A percentile compares a stretch with the other conserved stretches of the same genome.
Evolutionary conservation across 1,140 invertebrate genomes (phyloP).

Genomic region (Zophobas atratus): DNA sequence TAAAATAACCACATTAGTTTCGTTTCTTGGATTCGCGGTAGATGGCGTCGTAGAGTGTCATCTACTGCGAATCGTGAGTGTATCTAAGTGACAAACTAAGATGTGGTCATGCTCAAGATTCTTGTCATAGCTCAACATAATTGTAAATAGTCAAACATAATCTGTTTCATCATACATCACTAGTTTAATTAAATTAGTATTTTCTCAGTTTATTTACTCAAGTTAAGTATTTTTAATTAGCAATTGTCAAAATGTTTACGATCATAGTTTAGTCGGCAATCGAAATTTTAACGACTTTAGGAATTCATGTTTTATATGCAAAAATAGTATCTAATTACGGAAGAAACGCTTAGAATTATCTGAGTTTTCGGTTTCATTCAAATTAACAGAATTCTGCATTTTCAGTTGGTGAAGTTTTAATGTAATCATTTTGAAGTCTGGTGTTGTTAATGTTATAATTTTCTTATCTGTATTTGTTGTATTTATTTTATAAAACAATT

Average conservation of each 20-base stretch:
- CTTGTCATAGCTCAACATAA: slow-evolving; percentile 55
- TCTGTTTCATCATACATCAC: slow-evolving; percentile 51
- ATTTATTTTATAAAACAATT: slow-evolving; percentile 56
- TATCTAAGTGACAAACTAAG: slow-evolving; percentile 24
- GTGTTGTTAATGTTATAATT: slow-evolving; percentile 57
- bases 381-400: slow-evolving; percentile 17
- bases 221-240: slow-evolving; percentile 43
- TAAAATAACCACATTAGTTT: slow-evolving; percentile 47
- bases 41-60: slow-evolving; percentile 6
- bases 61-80: slow-evolving; percentile 3
- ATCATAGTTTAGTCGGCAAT: slow-evolving; percentile 33
- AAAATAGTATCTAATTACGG: slow-evolving; percentile 12
- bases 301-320: slow-evolving; percentile 25
- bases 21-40: slow-evolving; percentile 12
- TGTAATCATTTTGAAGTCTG: slow-evolving; percentile 51
- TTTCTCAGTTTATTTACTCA: slow-evolving; percentile 41
- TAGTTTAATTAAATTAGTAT: slow-evolving; percentile 45
- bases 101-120: slow-evolving; percentile 56
- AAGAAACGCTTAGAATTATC: neutral
- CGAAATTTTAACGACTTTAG: slow-evolving; percentile 34
- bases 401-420: slow-evolving; percentile 43
- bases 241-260: slow-evolving; percentile 24
- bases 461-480: slow-evolving; percentile 56
- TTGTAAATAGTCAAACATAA: slow-evolving; percentile 50
- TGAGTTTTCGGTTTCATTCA: slow-evolving; percentile 31